Evolutionary conservation across 2,113 vertebrate genomes (phyloP), one percentile per base, ranked within the genome.

Genomic region (Sitta europaea): DNA sequence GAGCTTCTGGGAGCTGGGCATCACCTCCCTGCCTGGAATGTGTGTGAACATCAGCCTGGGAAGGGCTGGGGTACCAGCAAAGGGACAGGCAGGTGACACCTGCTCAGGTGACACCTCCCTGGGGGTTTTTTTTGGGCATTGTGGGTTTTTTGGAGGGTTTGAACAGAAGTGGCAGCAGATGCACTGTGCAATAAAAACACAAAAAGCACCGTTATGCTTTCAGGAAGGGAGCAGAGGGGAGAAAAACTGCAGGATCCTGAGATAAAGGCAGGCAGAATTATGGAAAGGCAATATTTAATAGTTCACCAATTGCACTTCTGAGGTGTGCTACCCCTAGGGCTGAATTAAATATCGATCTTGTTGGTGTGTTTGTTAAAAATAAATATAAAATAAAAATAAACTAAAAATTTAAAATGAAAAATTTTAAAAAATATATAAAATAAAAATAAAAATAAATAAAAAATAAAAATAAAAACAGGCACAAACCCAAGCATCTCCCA

Each of bases 111-210:
- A 55, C 36, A 8, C 18, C 36, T 55, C 54, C 6, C 23, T 27
- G n/a, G n/a, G n/a, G n/a, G n/a, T n/a, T 38, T 36, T 59, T 45
- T 25, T 2, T 1, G 22, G 13, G 40, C 40, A 40, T 40, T 40
- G 10, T 31, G 58, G 29, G 21, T 90, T 93, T 47, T 80, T 81
- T 89, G 79, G 92, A 78, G 94, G 89, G 31, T 73, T 84, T 74
- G 95, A 82, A 54, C 94, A 86, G 94, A 89, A 96, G 90, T 53
- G 67, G 81, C 87, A 94, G 89, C 91, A 96, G 93, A 93, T 94
- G 85, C 82, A 48, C n/a, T 2, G 27, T 22, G 79, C 43, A 94
- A 94, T 97, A 76, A 94, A 91, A 91, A 54, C 6, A 4, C 2
- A 3, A 80, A 89, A 89, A 68, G 27, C 59, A 23, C 75, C 47